Evolutionary conservation across 1,140 invertebrate genomes (phyloP).

Genomic region (Oscheius sp.): DNA sequence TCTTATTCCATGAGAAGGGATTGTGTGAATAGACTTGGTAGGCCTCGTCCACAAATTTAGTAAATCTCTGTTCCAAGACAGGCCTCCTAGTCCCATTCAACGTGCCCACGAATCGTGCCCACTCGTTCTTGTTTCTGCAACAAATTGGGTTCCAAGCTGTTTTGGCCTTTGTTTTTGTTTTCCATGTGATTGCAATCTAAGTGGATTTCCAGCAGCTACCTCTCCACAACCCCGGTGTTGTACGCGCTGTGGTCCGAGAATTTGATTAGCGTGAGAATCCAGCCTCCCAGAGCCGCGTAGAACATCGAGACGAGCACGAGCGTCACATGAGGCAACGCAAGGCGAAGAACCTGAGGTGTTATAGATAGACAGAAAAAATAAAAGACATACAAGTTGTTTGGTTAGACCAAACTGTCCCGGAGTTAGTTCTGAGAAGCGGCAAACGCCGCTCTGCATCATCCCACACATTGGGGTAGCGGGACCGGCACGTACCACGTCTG

Average conservation of each 20-base stretch:
- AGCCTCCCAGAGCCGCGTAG: constrained; percentile 54
- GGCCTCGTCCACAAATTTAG: constrained; percentile 36
- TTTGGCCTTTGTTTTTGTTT: neutral
- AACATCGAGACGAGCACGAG: constrained; percentile 54
- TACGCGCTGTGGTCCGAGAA: constrained; percentile 29
- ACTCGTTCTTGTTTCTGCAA: constrained; percentile 34
- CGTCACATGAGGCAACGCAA: constrained; percentile 59
- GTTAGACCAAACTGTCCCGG: constrained; percentile 60
- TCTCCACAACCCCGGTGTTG: constrained; percentile 17
- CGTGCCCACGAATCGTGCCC: neutral
- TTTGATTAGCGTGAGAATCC: constrained; percentile 53
- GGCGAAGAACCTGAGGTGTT: constrained; percentile 50
- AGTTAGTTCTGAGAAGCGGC: constrained; percentile 47
- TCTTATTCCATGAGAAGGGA: constrained; percentile 25
- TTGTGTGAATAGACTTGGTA: constrained; percentile 36
- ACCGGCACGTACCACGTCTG: neutral
- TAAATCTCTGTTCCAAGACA: constrained; percentile 2
- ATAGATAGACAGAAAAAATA: constrained; percentile 10
- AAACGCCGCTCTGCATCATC: constrained; percentile 33
- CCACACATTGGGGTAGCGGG: constrained; percentile 18
- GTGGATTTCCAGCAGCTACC: neutral
- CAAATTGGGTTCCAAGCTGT: neutral
- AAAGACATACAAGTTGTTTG: constrained; percentile 52
- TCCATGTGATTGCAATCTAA: neutral
- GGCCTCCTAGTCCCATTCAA: constrained; percentile 25